Conservation (phyloP, 2,113 vertebrate genomes). For the Grallaria varia region DNA sequence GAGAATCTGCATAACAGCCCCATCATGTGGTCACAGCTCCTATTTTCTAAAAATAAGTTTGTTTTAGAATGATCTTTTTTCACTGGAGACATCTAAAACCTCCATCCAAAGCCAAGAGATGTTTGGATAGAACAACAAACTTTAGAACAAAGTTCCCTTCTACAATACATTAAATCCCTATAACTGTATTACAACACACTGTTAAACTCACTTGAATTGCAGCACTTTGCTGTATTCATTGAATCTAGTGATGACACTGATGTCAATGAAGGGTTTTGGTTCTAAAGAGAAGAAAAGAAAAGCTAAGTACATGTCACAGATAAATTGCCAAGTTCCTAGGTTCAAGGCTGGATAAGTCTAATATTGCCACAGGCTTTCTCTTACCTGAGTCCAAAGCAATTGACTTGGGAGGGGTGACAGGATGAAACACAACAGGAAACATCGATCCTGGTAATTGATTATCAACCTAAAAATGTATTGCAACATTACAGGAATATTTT, state of each 20-base stretch:
- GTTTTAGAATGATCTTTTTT: rapidly evolving
- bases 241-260: constrained; percentile 93
- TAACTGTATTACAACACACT: background rate
- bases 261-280: constrained; percentile 94
- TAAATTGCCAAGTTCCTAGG: background rate
- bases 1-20: background rate
- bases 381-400: constrained; percentile 94
- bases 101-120: background rate
- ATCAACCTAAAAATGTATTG: constrained; percentile 81
- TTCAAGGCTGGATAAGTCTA: background rate
- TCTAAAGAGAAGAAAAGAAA: constrained; percentile 71
- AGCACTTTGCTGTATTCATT: constrained; percentile 93
- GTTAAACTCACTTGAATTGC: constrained; percentile 93
- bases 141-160: background rate
- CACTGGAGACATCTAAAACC: background rate
- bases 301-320: background rate
- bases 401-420: constrained; percentile 94
- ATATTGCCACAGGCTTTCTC: background rate
- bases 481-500: background rate
- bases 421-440: constrained; percentile 94
- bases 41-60: background rate
- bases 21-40: background rate
- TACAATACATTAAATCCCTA: background rate
- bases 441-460: constrained; percentile 92
- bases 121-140: background rate